Conservation (phyloP, 37 sponge, comb jelly and placozoan genomes). For the Haliclona indistincta region DNA sequence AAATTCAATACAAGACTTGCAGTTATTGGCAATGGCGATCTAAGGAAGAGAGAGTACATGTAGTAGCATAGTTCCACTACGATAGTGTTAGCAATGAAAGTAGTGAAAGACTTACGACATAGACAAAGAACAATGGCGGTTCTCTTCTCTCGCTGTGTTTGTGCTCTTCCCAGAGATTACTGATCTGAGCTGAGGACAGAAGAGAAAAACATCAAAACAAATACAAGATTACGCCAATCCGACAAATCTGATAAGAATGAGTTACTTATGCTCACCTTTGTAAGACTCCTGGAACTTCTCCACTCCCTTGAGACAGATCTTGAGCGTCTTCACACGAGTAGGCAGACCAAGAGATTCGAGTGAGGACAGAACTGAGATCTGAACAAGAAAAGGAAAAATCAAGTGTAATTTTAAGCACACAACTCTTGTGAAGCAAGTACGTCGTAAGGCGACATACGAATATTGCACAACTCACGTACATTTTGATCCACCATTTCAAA, state of each 20-base stretch:
- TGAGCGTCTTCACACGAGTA: constrained; percentile 18
- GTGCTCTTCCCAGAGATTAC: neutral
- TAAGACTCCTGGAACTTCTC: constrained; percentile 35
- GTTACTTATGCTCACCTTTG: constrained; percentile 27
- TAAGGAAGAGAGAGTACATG: neutral
- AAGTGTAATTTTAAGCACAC: neutral
- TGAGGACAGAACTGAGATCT: constrained; percentile 49
- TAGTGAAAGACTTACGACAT: constrained; percentile 39
- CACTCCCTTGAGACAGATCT: constrained; percentile 38
- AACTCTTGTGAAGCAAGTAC: neutral
- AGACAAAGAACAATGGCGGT: constrained; percentile 51
- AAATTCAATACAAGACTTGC: constrained; percentile 59
- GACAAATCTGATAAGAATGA: no score
- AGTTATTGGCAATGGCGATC: constrained; percentile 79
- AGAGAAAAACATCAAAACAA: neutral
- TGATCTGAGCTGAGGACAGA: neutral
- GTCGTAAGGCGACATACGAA: neutral
- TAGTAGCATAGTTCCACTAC: neutral
- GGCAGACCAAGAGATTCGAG: constrained; percentile 23
- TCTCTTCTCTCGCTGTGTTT: neutral
- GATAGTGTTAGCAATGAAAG: neutral
- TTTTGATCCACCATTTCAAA: constrained; percentile 68
- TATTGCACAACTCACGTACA: no score
- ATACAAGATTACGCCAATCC: no score
- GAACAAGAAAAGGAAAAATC: neutral